Percentiles rank a stretch among this genome's conserved stretches.
phyloP scores from a whole-genome alignment of 1,140 invertebrate genomes.

The Nephotettix cincticeps region DNA sequence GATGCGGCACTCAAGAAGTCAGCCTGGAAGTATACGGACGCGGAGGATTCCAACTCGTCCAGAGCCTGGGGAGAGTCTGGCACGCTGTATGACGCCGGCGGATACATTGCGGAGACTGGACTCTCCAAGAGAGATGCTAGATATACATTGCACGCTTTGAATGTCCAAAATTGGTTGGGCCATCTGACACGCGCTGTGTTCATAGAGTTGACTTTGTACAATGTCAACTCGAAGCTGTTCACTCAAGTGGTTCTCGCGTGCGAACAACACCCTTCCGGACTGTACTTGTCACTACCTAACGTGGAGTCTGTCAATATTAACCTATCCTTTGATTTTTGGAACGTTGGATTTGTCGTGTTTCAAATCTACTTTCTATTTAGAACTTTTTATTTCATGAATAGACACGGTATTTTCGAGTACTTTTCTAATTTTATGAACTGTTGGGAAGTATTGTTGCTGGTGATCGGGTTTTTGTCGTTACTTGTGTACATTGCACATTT shows the following conservation, averaged over 20 bases:
- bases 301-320: not conserved
- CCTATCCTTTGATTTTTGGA: not conserved
- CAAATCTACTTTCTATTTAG: not conserved
- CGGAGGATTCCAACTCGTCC: not conserved
- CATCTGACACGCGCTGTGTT: not conserved
- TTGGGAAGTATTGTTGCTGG: not conserved
- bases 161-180: not conserved
- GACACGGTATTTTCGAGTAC: not conserved
- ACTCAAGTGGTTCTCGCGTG: not conserved
- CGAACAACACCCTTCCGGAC: not conserved
- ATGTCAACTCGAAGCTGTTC: not conserved
- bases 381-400: not conserved
- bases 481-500: not conserved
- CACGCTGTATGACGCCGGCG: not conserved
- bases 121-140: not conserved
- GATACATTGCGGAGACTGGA: not conserved
- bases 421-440: not conserved
- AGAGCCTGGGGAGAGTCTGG: not conserved
- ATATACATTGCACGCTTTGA: not conserved
- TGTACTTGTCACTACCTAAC: not conserved
- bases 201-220: not conserved
- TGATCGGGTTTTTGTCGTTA: not conserved
- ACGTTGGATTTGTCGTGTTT: not conserved
- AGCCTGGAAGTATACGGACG: not conserved
- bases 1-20: not conserved